A percentile compares a stretch with the other conserved stretches of the same genome.
phyloP scores from a whole-genome alignment of 2,113 vertebrate genomes.

The Coregonus clupeaformis region DNA sequence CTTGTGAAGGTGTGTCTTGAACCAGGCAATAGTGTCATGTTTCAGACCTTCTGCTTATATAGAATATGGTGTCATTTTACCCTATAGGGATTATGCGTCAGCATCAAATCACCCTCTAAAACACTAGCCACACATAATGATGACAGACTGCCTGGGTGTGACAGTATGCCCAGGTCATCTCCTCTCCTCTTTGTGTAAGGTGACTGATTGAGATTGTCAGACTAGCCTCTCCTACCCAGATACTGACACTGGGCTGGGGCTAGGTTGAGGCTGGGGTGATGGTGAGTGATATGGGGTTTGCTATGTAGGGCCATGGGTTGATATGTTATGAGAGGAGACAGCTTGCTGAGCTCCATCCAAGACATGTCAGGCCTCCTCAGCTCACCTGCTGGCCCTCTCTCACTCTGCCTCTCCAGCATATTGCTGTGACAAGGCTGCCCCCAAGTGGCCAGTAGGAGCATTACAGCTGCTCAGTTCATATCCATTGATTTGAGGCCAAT shows the following conservation, averaged over 20 bases:
- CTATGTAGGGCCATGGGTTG: slow-evolving; percentile 36
- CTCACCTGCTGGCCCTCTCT: slow-evolving; percentile 49
- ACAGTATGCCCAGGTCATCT: slow-evolving; percentile 54
- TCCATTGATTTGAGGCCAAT: not conserved
- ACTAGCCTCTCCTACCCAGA: slow-evolving; percentile 13
- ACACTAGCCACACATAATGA: slow-evolving; percentile 38
- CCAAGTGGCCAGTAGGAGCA: slow-evolving; percentile 42
- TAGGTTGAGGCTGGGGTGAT: slow-evolving; percentile 8
- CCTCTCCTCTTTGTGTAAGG: slow-evolving; percentile 25
- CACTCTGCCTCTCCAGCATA: not conserved
- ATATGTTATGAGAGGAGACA: slow-evolving; percentile 61
- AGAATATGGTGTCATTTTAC: slow-evolving; percentile 7
- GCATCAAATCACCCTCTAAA: slow-evolving; percentile 33
- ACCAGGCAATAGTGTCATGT: slow-evolving; percentile 15
- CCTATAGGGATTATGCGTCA: not conserved
- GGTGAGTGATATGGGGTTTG: slow-evolving; percentile 52
- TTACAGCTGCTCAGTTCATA: not conserved
- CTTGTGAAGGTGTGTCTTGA: not conserved
- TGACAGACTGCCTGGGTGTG: slow-evolving; percentile 42
- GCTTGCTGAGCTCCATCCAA: slow-evolving; percentile 53
- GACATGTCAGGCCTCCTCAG: slow-evolving; percentile 48
- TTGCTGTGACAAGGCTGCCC: slow-evolving; percentile 59
- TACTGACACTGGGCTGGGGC: not conserved
- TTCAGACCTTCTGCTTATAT: not conserved
- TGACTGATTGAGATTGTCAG: slow-evolving; percentile 66